Base-by-base conservation (phyloP, 2,888 invertebrate species). In the Alloplasta piceator region DNA sequence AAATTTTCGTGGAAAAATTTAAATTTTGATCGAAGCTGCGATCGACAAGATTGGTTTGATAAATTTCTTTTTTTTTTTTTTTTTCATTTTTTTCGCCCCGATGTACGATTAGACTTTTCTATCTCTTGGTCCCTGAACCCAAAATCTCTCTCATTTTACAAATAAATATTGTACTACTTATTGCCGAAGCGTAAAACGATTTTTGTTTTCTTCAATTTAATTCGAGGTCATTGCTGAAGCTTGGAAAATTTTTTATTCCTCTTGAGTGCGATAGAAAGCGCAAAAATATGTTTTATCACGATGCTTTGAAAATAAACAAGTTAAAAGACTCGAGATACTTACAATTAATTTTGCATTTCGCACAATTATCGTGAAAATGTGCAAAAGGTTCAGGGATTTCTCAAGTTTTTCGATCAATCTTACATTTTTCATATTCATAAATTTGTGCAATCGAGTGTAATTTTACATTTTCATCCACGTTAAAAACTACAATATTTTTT, bases 81-180 rank as follows among this genome's bases (percentile, higher is more conserved):
- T 50, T 55, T 43, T 43, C 67, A 36, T 75, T 64, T 52, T 58
- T 76, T 64, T 67, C n/a, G 39, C 39, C 43, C 39, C 12, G 5
- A 64, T 79, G 82, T 84, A 74, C 84, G 83, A 84, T 85, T 63
- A 86, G 83, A 81, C 82, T 82, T 73, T 48, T 70, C 10, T 80
- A 41, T 83, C 61, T 78, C 16, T 87, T 89, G 89, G 87, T 88
- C 88, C 90, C 89, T 89, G 89, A 89, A 89, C 89, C 89, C 78
- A 85, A 85, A 73, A 66, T 66, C 26, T 26, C 26, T 26, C 26
- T 26, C 73, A 46, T 68, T 81, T 74, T 60, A 70, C 43, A 70
- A 74, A 66, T 71, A 66, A 26, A 26, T 71, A 64, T 60, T 39
- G 61, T 74, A 70, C 48, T 58, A 55, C 60, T 72, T 68, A 72